Percentiles rank a stretch among this genome's conserved stretches.
Evolutionary conservation across 2,888 invertebrate genomes (phyloP).

Genomic region (Diabrotica balteata): DNA sequence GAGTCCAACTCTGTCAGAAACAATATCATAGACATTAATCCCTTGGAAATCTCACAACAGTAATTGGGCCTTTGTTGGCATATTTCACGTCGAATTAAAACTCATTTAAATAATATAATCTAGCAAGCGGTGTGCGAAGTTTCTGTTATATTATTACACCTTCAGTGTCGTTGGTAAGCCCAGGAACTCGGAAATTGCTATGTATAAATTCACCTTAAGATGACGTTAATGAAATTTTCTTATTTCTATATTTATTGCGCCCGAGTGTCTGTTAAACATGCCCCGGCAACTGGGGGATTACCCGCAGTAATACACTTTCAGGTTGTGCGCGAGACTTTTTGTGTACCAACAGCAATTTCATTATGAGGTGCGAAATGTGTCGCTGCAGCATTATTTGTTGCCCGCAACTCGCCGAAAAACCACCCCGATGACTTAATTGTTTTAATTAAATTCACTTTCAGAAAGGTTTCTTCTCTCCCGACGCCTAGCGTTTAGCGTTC

Average conservation of each 20-base stretch:
- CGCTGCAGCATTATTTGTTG: conserved; percentile 50
- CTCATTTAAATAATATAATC: conserved; percentile 59
- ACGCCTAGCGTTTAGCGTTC: neutral
- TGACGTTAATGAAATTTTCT: conserved; percentile 67
- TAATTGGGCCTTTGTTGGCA: conserved; percentile 56
- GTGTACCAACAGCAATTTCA: conserved; percentile 42
- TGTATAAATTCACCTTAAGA: conserved; percentile 66
- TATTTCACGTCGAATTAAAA: conserved; percentile 56
- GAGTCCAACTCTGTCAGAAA: conserved; percentile 34
- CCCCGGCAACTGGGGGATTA: conserved; percentile 42
- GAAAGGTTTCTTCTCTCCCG: neutral
- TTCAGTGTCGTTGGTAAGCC: conserved; percentile 56
- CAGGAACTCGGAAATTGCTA: conserved; percentile 62
- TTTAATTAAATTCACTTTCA: conserved; percentile 36
- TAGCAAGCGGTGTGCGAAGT: conserved; percentile 47
- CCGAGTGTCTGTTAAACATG: conserved; percentile 51
- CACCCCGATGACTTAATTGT: conserved; percentile 36
- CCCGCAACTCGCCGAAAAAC: conserved; percentile 38
- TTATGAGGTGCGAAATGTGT: conserved; percentile 54
- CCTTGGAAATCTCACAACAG: conserved; percentile 47
- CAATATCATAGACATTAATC: conserved; percentile 49
- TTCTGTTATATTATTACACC: conserved; percentile 57
- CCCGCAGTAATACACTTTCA: conserved; percentile 19
- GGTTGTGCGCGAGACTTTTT: conserved; percentile 46
- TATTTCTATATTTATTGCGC: conserved; percentile 62